These are phyloP conservation scores for Lumbricus terrestris DNA, from an alignment of 2,888 invertebrate species.

Conservation along the genomic window DNA sequence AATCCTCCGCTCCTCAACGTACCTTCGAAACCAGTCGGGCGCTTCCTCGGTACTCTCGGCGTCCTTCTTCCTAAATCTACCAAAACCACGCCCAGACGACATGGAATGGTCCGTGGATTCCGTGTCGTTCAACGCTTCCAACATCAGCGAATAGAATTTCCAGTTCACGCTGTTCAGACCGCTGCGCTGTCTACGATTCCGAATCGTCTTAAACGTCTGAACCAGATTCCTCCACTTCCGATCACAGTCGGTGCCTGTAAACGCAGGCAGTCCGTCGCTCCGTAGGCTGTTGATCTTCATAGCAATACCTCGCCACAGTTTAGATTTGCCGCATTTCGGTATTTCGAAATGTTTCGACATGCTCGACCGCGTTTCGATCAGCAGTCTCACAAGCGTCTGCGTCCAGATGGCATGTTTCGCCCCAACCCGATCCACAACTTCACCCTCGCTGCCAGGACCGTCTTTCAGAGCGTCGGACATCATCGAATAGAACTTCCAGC, in stretches of 20 bases:
- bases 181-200: not conserved
- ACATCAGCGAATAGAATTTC: slow-evolving; percentile 16
- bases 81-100: not conserved
- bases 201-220: slow-evolving; percentile 9
- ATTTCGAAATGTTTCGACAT: not conserved
- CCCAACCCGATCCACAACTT: not conserved
- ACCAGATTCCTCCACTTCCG: slow-evolving; percentile 8
- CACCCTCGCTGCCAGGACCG: not conserved
- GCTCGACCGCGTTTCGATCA: not conserved
- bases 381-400: not conserved
- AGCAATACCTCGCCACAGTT: not conserved
- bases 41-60: not conserved
- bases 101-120: not conserved
- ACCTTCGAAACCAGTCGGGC: slow-evolving; percentile 9
- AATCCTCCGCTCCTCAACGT: not conserved
- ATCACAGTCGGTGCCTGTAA: not conserved
- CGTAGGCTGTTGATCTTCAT: not conserved
- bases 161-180: not conserved
- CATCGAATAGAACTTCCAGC: slow-evolving; percentile 8
- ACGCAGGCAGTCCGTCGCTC: not conserved
- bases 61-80: not conserved
- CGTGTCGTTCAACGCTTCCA: not conserved
- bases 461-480: not conserved
- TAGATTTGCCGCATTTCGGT: not conserved
- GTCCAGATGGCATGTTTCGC: not conserved